Evolutionary conservation across 2,888 invertebrate species (phyloP), one percentile per base, ranked within the genome.

Genomic region (Brachycybe producta): DNA sequence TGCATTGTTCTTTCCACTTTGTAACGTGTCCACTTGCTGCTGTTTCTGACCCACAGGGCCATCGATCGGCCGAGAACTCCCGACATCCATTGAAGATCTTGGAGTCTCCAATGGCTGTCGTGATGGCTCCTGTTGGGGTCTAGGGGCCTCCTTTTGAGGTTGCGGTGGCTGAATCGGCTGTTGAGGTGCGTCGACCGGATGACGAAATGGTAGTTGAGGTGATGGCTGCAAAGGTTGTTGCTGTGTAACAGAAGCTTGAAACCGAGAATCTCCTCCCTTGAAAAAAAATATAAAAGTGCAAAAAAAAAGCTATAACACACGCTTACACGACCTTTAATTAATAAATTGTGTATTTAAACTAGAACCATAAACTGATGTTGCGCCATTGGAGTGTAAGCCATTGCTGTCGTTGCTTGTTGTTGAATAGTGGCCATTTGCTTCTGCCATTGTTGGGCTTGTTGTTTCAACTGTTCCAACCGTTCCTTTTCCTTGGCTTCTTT

Each of bases 381-480:
- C 8, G 32, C n/a, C 8, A 30, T 38, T 15, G 7, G 15, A 13
- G 7, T n/a, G n/a, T n/a, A n/a, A n/a, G 51, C 43, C 44, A 49
- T 27, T 52, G 52, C 13, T 53, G 51, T 26, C 44, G 47, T n/a
- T 54, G 54, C n/a, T n/a, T n/a, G n/a, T n/a, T n/a, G n/a, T n/a
- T n/a, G n/a, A n/a, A n/a, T n/a, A n/a, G n/a, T n/a, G n/a, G n/a
- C n/a, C n/a, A n/a, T n/a, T n/a, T n/a, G n/a, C 7, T 41, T 47
- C 34, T 54, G 54, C 49, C 52, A 52, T 11, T 52, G 47, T 27
- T 49, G 48, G 7, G 49, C 52, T 39, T 54, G 52, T 27, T 54
- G 52, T n/a, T 41, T 39, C 8, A 52, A 36, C 8, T 45, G 40
- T n/a, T 52, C 28, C 21, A 52, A 34, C n/a, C 52, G 41, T 32